Evolutionary conservation across 2,888 invertebrate species (phyloP).

Genomic region (Tortricodes alternella): DNA sequence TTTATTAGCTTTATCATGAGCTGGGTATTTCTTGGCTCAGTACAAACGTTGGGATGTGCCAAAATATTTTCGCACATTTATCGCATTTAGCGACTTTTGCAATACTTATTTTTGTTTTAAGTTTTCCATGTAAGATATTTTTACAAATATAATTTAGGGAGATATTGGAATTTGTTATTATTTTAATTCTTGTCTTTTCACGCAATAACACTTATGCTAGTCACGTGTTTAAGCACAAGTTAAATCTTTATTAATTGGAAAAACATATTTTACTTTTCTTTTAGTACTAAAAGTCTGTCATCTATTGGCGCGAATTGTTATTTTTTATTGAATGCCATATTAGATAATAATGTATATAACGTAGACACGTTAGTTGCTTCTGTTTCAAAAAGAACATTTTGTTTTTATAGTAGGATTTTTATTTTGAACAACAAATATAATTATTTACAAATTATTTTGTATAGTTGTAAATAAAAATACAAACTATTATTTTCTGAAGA

Average conservation of each 20-base stretch:
- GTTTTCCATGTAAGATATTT: conserved; percentile 45
- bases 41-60: conserved; percentile 78
- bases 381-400: conserved; percentile 55
- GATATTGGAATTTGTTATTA: conserved; percentile 26
- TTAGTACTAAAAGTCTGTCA: conserved; percentile 34
- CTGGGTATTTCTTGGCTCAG: conserved; percentile 75
- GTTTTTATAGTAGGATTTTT: conserved; percentile 49
- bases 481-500: conserved; percentile 71
- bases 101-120: conserved; percentile 61
- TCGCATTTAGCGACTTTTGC: conserved; percentile 72
- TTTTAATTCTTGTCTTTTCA: conserved; percentile 50
- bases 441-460: conserved; percentile 73
- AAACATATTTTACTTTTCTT: conserved; percentile 39
- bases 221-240: conserved; percentile 78
- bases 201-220: conserved; percentile 82
- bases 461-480: conserved; percentile 67
- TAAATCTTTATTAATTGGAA: conserved; percentile 54
- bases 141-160: conserved; percentile 28
- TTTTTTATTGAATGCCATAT: conserved; percentile 77
- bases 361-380: conserved; percentile 66
- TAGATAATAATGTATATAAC: conserved; percentile 76
- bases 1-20: conserved; percentile 69
- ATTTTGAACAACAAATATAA: conserved; percentile 56
- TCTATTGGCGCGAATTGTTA: conserved; percentile 55
- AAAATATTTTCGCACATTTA: conserved; percentile 71